Percentiles rank a stretch among this genome's conserved stretches.
phyloP scores from a whole-genome alignment of 2,113 vertebrate species.

The Pan paniscus region DNA sequence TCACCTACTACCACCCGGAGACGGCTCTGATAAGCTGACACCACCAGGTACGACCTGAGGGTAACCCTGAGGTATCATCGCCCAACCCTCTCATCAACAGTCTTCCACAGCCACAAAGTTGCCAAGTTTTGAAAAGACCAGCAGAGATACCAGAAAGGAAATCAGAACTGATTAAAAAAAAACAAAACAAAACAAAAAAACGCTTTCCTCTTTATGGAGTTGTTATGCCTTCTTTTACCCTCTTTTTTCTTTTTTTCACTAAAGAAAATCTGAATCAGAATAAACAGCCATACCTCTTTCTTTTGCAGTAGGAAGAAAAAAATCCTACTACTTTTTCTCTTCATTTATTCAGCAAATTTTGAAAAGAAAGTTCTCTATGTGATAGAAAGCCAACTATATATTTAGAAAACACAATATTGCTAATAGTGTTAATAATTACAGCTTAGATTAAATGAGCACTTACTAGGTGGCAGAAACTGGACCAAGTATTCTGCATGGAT shows the following conservation, averaged over 20 bases:
- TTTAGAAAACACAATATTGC: not conserved
- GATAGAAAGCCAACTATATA: not conserved
- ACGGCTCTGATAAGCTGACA: slow-evolving; percentile 46
- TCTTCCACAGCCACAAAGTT: slow-evolving; percentile 34
- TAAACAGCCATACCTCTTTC: not conserved
- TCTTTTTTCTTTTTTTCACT: not conserved
- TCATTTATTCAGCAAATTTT: not conserved
- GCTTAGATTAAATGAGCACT: not conserved
- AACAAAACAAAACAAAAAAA: not conserved
- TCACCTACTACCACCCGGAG: slow-evolving; percentile 60
- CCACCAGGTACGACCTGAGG: slow-evolving; percentile 63
- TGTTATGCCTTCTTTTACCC: not conserved
- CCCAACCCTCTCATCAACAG: slow-evolving; percentile 53
- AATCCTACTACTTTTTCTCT: not conserved
- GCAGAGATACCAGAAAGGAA: slow-evolving; percentile 26
- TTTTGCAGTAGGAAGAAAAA: not conserved
- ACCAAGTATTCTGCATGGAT: not conserved
- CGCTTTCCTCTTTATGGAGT: slow-evolving; percentile 8
- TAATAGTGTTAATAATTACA: not conserved
- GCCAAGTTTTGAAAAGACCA: slow-evolving; percentile 62
- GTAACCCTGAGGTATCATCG: not conserved
- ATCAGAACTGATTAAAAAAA: not conserved
- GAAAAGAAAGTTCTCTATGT: not conserved
- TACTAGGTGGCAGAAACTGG: not conserved
- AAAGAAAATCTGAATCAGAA: slow-evolving; percentile 17